A percentile compares a stretch with the other conserved stretches of the same genome.
phyloP scores from a whole-genome alignment of 2,888 invertebrate genomes.

The Drosophila nr. perissopoda region DNA sequence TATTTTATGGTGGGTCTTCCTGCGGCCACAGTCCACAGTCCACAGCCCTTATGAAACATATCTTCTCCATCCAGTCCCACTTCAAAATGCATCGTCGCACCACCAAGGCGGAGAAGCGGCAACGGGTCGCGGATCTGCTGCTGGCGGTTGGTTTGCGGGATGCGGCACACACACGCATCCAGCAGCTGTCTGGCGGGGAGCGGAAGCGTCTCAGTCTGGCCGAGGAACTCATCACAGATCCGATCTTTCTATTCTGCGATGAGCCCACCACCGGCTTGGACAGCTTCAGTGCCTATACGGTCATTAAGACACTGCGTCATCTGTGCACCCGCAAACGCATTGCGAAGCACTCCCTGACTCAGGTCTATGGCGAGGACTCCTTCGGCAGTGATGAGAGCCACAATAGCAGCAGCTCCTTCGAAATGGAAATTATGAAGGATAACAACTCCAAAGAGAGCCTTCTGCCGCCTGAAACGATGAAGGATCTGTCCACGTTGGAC shows the following conservation, averaged over 20 bases:
- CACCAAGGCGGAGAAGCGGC: slow-evolving; percentile 82
- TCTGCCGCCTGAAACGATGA: slow-evolving; percentile 53
- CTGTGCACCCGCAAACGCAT: slow-evolving; percentile 86
- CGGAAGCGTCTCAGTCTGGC: slow-evolving; percentile 94
- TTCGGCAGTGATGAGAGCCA: slow-evolving; percentile 63
- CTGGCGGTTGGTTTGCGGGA: slow-evolving; percentile 89
- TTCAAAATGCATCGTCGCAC: slow-evolving; percentile 90
- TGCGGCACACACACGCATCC: slow-evolving; percentile 89
- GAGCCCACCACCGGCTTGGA: slow-evolving; percentile 97
- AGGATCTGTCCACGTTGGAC: slow-evolving; percentile 69
- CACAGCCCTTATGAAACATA: background rate
- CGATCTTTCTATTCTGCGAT: slow-evolving; percentile 95
- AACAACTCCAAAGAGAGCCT: slow-evolving; percentile 57
- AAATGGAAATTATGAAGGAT: slow-evolving; percentile 75
- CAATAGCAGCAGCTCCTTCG: slow-evolving; percentile 71
- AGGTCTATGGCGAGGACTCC: slow-evolving; percentile 79
- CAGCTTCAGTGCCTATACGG: slow-evolving; percentile 93
- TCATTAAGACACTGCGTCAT: slow-evolving; percentile 89
- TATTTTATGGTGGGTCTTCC: slow-evolving; percentile 90
- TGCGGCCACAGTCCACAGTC: background rate
- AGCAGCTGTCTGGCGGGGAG: slow-evolving; percentile 95
- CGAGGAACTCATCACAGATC: slow-evolving; percentile 94
- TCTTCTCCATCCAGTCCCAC: slow-evolving; percentile 87
- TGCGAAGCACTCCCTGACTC: slow-evolving; percentile 66
- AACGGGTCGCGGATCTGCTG: slow-evolving; percentile 81